A percentile compares a stretch with the other conserved stretches of the same genome.
phyloP scores from a whole-genome alignment of 2,113 vertebrate genomes.

The Pimephales promelas region DNA sequence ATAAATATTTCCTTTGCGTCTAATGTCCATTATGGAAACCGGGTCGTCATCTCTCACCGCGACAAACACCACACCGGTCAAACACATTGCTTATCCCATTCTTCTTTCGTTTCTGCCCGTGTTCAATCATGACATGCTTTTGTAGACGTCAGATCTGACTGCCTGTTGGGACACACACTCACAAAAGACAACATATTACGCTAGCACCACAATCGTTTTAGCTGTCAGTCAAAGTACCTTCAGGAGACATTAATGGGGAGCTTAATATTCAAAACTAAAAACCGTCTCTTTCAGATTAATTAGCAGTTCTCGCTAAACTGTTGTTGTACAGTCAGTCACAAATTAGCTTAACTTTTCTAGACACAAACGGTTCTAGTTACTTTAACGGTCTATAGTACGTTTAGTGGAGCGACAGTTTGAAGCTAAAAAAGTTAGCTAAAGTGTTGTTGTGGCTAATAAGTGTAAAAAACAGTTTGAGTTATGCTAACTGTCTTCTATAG shows the following conservation, averaged over 20 bases:
- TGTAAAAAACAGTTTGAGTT: not conserved
- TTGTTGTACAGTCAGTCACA: not conserved
- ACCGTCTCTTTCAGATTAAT: not conserved
- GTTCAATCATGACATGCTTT: slow-evolving; percentile 36
- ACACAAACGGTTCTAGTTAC: not conserved
- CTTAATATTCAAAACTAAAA: slow-evolving; percentile 3
- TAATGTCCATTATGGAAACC: slow-evolving; percentile 63
- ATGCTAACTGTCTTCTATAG: not conserved
- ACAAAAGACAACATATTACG: not conserved
- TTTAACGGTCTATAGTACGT: not conserved
- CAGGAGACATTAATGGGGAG: not conserved
- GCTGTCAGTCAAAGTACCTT: not conserved
- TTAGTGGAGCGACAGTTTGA: not conserved
- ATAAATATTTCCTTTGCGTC: slow-evolving; percentile 69
- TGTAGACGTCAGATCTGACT: not conserved
- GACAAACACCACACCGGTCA: not conserved
- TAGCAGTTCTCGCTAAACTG: not conserved
- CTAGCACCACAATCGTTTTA: not conserved
- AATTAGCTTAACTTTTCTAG: not conserved
- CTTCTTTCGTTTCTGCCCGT: not conserved
- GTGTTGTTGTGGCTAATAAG: not conserved
- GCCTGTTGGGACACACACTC: not conserved
- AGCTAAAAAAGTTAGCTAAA: not conserved
- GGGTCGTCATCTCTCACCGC: slow-evolving; percentile 22
- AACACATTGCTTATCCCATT: not conserved